Conservation (phyloP, 2,888 invertebrate genomes). For the Drosophila hamatofila region DNA sequence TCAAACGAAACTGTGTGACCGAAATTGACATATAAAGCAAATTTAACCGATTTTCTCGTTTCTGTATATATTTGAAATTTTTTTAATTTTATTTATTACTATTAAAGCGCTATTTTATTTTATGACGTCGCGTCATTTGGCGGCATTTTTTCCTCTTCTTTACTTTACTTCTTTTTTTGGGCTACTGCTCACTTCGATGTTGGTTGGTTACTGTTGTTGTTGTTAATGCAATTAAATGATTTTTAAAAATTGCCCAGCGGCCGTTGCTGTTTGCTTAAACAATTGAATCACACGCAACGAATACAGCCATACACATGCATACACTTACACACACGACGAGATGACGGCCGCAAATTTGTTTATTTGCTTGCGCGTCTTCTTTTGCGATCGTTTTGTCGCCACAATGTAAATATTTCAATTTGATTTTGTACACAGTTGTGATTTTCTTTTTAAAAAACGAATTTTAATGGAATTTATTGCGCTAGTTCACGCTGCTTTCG, state of each 20-base stretch:
- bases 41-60: conserved; percentile 19
- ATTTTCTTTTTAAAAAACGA: conserved; percentile 10
- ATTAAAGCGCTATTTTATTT: conserved; percentile 12
- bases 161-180: conserved; percentile 2
- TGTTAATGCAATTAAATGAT: conserved; percentile 43
- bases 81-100: conserved; percentile 10
- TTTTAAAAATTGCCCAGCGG: conserved; percentile 36
- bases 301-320: conserved; percentile 20
- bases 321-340: conserved; percentile 36
- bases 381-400: conserved; percentile 48
- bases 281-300: conserved; percentile 62
- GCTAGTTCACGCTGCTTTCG: conserved; percentile 25
- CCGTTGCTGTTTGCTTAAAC: conserved; percentile 59
- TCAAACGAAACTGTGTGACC: conserved; percentile 11
- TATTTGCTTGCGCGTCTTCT: conserved; percentile 55
- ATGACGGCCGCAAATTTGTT: conserved; percentile 58
- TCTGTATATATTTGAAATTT: not conserved
- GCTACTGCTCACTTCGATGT: conserved; percentile 2
- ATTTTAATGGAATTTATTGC: conserved; percentile 38
- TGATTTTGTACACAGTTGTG: conserved; percentile 17
- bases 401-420: conserved; percentile 24
- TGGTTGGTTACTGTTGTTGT: conserved; percentile 16
- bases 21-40: conserved; percentile 28
- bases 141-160: conserved; percentile 20
- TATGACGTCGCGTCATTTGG: conserved; percentile 23